phyloP scores from a whole-genome alignment of 2,888 invertebrate genomes.

The Lycocerus yunnanus region DNA sequence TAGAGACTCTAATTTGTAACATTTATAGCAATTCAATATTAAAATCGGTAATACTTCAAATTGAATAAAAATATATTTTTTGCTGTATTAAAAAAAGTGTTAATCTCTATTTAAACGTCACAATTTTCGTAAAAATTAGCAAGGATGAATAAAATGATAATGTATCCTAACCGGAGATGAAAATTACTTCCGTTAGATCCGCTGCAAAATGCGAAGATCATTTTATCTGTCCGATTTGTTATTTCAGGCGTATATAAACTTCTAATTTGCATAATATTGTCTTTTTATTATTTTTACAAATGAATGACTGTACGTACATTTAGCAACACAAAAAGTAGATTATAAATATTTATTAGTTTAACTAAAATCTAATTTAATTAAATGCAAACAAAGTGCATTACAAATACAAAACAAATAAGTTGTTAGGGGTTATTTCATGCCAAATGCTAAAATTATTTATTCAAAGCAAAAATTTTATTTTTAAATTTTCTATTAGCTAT shows the following conservation, averaged over 20 bases:
- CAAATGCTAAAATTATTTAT: slow-evolving; percentile 3
- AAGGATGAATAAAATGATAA: background rate
- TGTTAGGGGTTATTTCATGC: background rate
- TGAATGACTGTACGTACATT: background rate
- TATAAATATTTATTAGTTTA: background rate
- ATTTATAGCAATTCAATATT: background rate
- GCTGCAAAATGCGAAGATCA: slow-evolving; percentile 6
- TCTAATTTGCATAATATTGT: background rate
- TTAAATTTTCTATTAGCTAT: background rate
- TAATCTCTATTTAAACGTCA: background rate
- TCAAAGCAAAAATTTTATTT: background rate
- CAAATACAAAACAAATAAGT: background rate
- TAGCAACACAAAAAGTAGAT: background rate
- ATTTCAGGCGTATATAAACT: slow-evolving; percentile 21
- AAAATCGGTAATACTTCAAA: background rate
- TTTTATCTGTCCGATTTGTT: slow-evolving; percentile 22
- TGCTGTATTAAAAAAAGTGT: background rate
- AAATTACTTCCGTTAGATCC: slow-evolving; percentile 11
- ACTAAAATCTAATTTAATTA: background rate
- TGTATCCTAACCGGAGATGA: slow-evolving; percentile 9
- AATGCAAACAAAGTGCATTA: background rate
- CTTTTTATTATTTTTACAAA: background rate
- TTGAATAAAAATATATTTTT: background rate
- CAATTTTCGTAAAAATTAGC: slow-evolving; percentile 16
- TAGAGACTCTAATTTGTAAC: slow-evolving; percentile 33